Conservation (phyloP, 1,140 invertebrate species). For the Lutraria rhynchaena region DNA sequence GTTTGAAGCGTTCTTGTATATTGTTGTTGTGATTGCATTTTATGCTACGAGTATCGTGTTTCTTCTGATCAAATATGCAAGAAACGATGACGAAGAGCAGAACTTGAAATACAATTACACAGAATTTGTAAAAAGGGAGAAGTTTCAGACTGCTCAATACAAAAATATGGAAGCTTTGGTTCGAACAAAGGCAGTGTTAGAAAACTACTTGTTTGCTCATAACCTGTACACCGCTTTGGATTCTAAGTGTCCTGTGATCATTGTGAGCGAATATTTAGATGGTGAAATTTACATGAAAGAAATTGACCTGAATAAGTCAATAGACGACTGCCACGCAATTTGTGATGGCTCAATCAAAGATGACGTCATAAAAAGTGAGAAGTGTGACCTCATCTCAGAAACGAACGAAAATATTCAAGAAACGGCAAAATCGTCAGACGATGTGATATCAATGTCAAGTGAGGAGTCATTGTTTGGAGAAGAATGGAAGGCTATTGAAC, state of each 20-base stretch:
- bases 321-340: no score
- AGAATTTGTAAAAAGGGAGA: conserved; percentile 72
- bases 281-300: not conserved
- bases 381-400: no score
- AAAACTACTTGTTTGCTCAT: not conserved
- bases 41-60: conserved; percentile 76
- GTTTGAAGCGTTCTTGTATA: conserved; percentile 76
- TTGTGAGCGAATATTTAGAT: conserved; percentile 40
- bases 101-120: conserved; percentile 72
- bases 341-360: no score
- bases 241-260: conserved; percentile 40
- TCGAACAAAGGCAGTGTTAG: conserved; percentile 26
- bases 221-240: not conserved
- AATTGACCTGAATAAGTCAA: no score
- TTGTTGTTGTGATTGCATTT: conserved; percentile 76
- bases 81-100: conserved; percentile 71
- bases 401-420: no score
- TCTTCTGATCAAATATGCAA: conserved; percentile 75
- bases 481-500: no score
- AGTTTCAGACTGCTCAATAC: conserved; percentile 64
- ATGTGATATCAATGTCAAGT: no score
- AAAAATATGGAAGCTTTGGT: conserved; percentile 61
- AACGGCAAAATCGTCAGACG: no score
- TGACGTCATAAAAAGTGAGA: no score
- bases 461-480: no score